These are phyloP conservation scores for Agrotis exclamationis DNA, from an alignment of 2,888 invertebrate genomes.

Conservation along the genomic window DNA sequence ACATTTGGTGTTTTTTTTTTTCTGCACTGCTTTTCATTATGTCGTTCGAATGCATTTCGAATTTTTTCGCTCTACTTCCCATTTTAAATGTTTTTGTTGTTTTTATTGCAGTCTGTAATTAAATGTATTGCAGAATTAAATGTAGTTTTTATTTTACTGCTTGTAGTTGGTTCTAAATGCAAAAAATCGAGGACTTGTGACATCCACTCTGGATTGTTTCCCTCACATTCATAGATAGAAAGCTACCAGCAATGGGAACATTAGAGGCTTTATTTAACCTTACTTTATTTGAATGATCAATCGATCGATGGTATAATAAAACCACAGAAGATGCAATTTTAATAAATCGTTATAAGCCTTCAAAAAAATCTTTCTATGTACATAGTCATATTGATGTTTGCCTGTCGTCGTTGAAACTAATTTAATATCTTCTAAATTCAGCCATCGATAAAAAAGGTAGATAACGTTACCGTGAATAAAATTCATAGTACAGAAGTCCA, in stretches of 20 bases:
- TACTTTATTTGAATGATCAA: neutral
- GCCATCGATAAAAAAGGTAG: neutral
- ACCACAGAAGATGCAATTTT: too few relatives aligned
- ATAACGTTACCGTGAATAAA: too few relatives aligned
- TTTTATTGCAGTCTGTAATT: neutral
- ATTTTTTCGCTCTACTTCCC: slow-evolving; percentile 28
- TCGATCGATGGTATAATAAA: too few relatives aligned
- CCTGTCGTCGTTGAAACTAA: neutral
- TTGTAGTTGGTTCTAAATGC: neutral
- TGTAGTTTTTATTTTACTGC: neutral
- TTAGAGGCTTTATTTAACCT: neutral
- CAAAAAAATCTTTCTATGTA: too few relatives aligned
- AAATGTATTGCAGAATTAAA: neutral
- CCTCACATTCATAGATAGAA: neutral
- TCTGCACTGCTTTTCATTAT: slow-evolving; percentile 15
- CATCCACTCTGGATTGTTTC: too few relatives aligned
- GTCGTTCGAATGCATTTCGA: neutral
- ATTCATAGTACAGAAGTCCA: too few relatives aligned
- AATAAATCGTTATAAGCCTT: too few relatives aligned
- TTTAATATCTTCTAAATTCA: neutral
- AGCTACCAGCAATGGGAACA: neutral
- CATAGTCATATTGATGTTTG: too few relatives aligned
- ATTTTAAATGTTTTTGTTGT: slow-evolving; percentile 9
- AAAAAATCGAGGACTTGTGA: neutral
- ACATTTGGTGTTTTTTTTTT: slow-evolving; percentile 40